Evolutionary conservation across 2,797 vertebrate species (phyloP), one percentile per base, ranked within the genome.

Genomic region (Cyclopterus lumpus): DNA sequence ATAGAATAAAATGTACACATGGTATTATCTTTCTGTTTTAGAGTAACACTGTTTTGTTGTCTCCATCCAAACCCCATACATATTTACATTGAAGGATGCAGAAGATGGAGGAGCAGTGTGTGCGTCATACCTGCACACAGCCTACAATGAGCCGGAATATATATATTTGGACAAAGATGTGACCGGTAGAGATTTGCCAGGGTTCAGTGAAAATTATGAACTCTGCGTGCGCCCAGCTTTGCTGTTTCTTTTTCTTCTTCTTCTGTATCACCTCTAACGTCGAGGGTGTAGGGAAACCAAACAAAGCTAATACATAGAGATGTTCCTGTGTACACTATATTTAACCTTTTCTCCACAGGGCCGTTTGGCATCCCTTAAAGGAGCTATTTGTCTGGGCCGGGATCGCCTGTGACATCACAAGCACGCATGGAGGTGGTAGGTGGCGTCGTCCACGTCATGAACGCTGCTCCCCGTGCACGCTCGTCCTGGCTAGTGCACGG

Each of bases 241-340:
- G 36, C 26, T 69, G 38, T 22, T 49, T 49, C 44, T 7, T 82
- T 86, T 62, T 28, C 26, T 28, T 28, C 26, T 28, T 55, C 65
- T 77, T 80, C 67, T 77, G 60, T 75, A 55, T 80, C 49, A 58
- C 38, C 62, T 86, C 44, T 79, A 74, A 53, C 78, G 62, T 80
- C 26, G 61, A 32, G 12, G 78, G 75, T 83, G 75, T 81, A 80
- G 73, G 69, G 55, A 84, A 73, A 63, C 81, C 80, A 88, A 81
- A 86, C 77, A 79, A 86, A 91, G 59, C 40, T 91, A 91, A 91
- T 92, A 89, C 92, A 92, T 91, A 65, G 81, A 80, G 28, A 74
- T 75, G 28, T 83, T 81, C 64, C 79, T 83, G 67, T 90, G 65
- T 82, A 87, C 64, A 82, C 73, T 70, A 54, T 82, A 58, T 77